Conservation (phyloP, 2,797 vertebrate genomes). For the Paedocypris micromegethes region DNA sequence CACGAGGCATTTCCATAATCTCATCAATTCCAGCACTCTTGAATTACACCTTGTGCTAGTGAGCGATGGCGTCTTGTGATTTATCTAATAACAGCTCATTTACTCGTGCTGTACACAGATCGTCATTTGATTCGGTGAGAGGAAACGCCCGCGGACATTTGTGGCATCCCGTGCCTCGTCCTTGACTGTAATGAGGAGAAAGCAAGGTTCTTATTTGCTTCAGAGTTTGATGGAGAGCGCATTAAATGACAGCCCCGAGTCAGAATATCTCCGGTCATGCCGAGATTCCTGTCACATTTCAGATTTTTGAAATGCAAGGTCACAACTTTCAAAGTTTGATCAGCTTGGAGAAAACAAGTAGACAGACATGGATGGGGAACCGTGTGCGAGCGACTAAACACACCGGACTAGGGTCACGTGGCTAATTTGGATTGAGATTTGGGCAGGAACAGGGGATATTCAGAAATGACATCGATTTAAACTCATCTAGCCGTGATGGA, state of each 20-base stretch:
- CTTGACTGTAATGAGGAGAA: conserved; percentile 40
- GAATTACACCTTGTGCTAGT: conserved; percentile 10
- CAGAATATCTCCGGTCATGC: conserved; percentile 8
- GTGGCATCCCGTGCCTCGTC: conserved; percentile 22
- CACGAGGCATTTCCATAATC: conserved; percentile 20
- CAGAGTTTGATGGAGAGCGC: conserved; percentile 8
- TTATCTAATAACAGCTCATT: conserved; percentile 26
- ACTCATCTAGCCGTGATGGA: conserved; percentile 9
- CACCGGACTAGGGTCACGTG: conserved; percentile 14
- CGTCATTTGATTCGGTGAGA: conserved; percentile 17
- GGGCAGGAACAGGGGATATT: conserved; percentile 1
- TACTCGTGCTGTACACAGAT: conserved; percentile 14
- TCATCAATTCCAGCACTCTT: conserved; percentile 23
- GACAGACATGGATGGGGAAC: neutral
- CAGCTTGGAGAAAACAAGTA: neutral
- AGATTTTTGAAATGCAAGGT: conserved; percentile 9
- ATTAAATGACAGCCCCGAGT: conserved; percentile 26
- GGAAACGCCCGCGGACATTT: conserved; percentile 28
- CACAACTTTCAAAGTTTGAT: neutral
- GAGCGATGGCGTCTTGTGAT: neutral
- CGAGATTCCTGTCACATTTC: neutral
- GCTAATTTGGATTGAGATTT: conserved; percentile 32
- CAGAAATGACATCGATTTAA: conserved; percentile 12
- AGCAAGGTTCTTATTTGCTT: conserved; percentile 27
- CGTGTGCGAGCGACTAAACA: no score